Conservation (phyloP, 2,888 invertebrate species). For the Arrhopalites spinosus region DNA sequence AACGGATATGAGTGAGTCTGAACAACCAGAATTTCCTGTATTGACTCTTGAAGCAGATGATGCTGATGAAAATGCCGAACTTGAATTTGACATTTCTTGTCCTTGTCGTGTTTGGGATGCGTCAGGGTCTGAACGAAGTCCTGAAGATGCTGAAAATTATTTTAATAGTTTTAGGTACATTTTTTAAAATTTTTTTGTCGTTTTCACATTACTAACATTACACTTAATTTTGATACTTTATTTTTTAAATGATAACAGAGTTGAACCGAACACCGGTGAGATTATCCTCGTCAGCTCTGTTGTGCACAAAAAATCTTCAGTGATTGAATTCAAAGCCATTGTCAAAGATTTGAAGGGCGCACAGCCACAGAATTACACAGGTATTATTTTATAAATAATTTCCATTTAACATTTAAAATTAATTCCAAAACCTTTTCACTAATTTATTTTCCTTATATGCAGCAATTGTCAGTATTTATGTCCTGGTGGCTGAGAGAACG, state of each 20-base stretch:
- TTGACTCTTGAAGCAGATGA: conserved; percentile 74
- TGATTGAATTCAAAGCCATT: conserved; percentile 73
- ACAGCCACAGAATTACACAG: conserved; percentile 64
- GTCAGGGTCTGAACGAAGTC: conserved; percentile 46
- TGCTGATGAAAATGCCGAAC: conserved; percentile 71
- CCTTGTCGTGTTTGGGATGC: conserved; percentile 55
- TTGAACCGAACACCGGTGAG: conserved; percentile 72
- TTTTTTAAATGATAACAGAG: conserved; percentile 59
- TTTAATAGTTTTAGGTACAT: conserved; percentile 49
- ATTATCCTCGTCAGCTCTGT: conserved; percentile 71
- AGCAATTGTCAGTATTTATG: conserved; percentile 75
- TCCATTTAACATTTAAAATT: not conserved
- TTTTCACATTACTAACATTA: not conserved
- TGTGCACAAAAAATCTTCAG: conserved; percentile 75
- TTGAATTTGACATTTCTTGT: conserved; percentile 68
- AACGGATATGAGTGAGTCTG: conserved; percentile 54
- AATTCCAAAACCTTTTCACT: not conserved
- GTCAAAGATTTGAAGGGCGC: conserved; percentile 74
- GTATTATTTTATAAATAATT: conserved; percentile 39
- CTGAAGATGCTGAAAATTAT: conserved; percentile 47
- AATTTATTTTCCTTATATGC: not conserved
- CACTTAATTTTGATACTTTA: not conserved
- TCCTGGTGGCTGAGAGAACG: conserved; percentile 76
- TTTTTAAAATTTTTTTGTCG: no score
- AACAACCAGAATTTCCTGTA: conserved; percentile 64